phyloP scores from a whole-genome alignment of 2,113 vertebrate genomes.

The Sorex araneus region DNA sequence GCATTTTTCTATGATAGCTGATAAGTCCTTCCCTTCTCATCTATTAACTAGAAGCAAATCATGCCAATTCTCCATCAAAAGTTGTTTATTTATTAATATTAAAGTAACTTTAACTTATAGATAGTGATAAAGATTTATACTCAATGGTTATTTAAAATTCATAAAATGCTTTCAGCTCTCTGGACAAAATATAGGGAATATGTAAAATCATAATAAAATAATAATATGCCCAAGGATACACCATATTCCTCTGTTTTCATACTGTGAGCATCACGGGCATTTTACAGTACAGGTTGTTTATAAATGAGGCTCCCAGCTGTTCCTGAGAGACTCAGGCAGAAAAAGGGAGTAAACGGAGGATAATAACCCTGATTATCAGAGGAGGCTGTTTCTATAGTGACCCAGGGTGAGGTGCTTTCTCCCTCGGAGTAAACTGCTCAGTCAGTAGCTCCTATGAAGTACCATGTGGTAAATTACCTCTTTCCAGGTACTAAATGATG shows the following conservation, averaged over 20 bases:
- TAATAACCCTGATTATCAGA: slow-evolving; percentile 74
- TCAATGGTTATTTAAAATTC: slow-evolving; percentile 71
- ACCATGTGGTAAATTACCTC: slow-evolving; percentile 76
- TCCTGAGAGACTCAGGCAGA: slow-evolving; percentile 64
- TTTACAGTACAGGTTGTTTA: slow-evolving; percentile 73
- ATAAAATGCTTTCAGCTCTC: slow-evolving; percentile 66
- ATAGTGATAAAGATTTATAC: slow-evolving; percentile 54
- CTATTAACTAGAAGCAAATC: slow-evolving; percentile 65
- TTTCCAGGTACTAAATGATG: slow-evolving; percentile 79
- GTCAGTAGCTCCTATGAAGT: slow-evolving; percentile 66
- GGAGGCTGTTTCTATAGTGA: slow-evolving; percentile 72
- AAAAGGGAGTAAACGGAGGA: slow-evolving; percentile 58
- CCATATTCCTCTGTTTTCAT: slow-evolving; percentile 68
- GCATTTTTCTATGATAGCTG: slow-evolving; percentile 39
- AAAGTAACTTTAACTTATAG: slow-evolving; percentile 60
- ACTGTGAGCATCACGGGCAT: slow-evolving; percentile 72
- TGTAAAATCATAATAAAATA: slow-evolving; percentile 76
- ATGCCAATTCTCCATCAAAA: slow-evolving; percentile 11
- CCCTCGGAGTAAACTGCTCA: slow-evolving; percentile 71
- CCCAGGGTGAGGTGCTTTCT: slow-evolving; percentile 71
- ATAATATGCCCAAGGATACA: slow-evolving; percentile 76
- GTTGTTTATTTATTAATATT: slow-evolving; percentile 57
- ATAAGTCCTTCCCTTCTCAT: slow-evolving; percentile 29
- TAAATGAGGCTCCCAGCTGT: slow-evolving; percentile 78
- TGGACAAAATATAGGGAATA: slow-evolving; percentile 62